These are phyloP conservation scores for Hypocryptadius cinnamomeus DNA, from an alignment of 2,113 vertebrate genomes.

Conservation along the genomic window DNA sequence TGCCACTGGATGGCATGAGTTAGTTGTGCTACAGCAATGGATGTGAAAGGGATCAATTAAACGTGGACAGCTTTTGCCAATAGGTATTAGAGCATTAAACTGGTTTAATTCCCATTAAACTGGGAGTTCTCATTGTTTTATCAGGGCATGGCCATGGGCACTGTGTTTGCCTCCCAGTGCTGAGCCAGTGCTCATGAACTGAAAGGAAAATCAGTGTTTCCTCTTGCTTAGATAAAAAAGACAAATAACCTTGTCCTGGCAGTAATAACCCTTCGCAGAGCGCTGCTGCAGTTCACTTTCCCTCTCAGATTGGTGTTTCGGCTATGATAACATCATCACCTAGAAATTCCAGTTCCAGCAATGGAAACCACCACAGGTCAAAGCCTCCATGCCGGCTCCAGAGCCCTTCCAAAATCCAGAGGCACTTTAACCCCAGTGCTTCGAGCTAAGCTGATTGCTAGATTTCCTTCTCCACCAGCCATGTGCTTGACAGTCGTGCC, in stretches of 20 bases:
- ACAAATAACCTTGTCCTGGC: neutral
- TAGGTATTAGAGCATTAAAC: neutral
- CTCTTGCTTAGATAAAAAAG: neutral
- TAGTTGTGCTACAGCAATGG: constrained; percentile 42
- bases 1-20: constrained; percentile 73
- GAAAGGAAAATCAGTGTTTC: neutral
- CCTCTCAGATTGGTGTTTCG: neutral
- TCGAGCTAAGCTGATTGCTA: neutral
- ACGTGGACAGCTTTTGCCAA: neutral
- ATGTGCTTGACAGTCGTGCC: neutral
- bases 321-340: neutral
- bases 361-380: neutral
- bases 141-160: neutral
- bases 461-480: neutral
- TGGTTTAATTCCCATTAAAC: neutral
- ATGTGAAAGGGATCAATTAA: neutral
- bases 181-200: neutral
- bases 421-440: neutral
- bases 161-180: neutral
- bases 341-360: neutral
- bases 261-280: neutral
- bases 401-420: neutral
- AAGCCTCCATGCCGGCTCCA: neutral
- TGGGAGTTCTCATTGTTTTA: neutral
- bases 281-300: neutral